Base-by-base conservation (phyloP, 1,140 invertebrate species). In the Melanaphis sacchari region DNA sequence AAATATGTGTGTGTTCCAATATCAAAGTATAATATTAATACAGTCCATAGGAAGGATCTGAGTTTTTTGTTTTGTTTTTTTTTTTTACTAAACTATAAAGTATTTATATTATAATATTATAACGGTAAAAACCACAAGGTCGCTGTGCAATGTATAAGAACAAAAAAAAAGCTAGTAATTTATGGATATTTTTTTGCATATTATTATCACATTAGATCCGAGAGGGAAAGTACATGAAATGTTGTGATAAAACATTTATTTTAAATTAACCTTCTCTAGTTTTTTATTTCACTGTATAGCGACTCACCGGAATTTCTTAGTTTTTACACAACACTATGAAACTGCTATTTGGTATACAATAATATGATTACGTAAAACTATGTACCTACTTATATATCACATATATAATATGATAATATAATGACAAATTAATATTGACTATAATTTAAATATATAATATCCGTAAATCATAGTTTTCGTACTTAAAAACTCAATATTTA, bases 81-180 rank as follows among this genome's bases (percentile, higher is more conserved):
- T 31, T 24, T 91, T 91, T 76, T 52, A 11, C 26, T 85, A 46
- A 88, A 88, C 3, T 85, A 24, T 9, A 54, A 8, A 88, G 21
- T 49, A 49, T 15, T 84, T 84, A 31, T 40, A 81, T 38, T 82
- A 49, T 38, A 49, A 31, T 40, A 81, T 38, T 82, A 49, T 38
- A 49, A 81, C 91, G 91, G 76, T 92, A 82, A 40, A 92, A 92
- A 92, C 76, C 91, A 82, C 91, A 92, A 92, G 91, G 76, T 92
- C 76, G 31, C 7, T 26, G n/a, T 36, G 18, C 41, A 52, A 40
- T 76, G 22, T 89, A 36, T 89, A 66, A 66, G 11, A 38, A 90
- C 89, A 66, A 90, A 66, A 88, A 66, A 88, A 88, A 46, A 90
- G 26, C 5, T 66, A 4, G 18, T 66, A 59, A 52, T 40, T 90